These are phyloP conservation scores for Nomada fucata DNA, from an alignment of 2,888 invertebrate genomes.

Conservation along the genomic window DNA sequence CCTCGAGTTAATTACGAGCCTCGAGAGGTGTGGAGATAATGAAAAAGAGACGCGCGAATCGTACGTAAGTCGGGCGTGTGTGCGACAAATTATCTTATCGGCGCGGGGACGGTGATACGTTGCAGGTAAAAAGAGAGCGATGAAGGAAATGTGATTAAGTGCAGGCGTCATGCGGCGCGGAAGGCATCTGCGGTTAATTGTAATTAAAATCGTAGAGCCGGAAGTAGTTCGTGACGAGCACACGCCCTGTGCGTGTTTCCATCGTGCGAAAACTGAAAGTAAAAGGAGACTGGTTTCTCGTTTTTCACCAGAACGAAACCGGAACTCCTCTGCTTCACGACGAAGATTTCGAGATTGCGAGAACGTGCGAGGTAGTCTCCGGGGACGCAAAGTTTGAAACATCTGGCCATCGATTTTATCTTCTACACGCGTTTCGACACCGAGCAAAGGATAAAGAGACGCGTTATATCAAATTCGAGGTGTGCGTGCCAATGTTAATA, in stretches of 20 bases:
- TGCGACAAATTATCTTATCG: conserved; percentile 50
- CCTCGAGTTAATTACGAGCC: conserved; percentile 25
- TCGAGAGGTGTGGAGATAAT: conserved; percentile 16
- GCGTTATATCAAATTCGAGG: too few species aligned
- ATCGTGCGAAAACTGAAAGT: conserved; percentile 34
- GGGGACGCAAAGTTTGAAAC: too few species aligned
- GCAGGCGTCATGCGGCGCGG: not conserved
- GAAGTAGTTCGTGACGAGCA: conserved; percentile 34
- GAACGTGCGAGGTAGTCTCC: too few species aligned
- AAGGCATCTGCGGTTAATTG: conserved; percentile 31
- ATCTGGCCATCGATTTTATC: too few species aligned
- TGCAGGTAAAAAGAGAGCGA: conserved; percentile 4
- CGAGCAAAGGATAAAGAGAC: too few species aligned
- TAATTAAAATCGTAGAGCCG: conserved; percentile 43
- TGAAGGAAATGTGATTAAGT: not conserved
- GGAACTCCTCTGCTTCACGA: conserved; percentile 1
- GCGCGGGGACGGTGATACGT: not conserved
- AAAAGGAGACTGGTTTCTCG: not conserved
- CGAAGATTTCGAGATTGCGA: too few species aligned
- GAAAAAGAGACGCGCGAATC: not conserved
- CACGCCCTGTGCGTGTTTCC: conserved; percentile 8
- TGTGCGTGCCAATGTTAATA: too few species aligned
- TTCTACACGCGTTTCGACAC: too few species aligned
- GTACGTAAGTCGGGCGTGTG: not conserved
- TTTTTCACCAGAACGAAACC: not conserved